Evolutionary conservation across 2,888 invertebrate genomes (phyloP).

Genomic region (Amphipyra tragopoginis): DNA sequence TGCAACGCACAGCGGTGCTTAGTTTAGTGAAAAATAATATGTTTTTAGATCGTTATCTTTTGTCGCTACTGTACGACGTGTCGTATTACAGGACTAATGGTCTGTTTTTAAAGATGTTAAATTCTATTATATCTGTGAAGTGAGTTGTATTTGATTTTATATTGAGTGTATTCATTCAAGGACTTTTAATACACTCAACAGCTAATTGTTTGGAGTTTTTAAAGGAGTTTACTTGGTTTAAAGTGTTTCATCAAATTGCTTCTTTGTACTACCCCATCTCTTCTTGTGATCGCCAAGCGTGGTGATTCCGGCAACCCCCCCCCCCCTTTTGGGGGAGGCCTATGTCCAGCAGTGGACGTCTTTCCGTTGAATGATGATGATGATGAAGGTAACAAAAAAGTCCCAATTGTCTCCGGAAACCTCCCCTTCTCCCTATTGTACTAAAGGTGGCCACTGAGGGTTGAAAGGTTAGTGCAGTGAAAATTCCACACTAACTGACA

Average conservation of each 20-base stretch:
- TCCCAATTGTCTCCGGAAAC: no score
- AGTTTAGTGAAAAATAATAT: constrained; percentile 88
- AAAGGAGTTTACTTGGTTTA: neutral
- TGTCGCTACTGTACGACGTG: constrained; percentile 71
- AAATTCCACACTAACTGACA: no score
- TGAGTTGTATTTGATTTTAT: constrained; percentile 35
- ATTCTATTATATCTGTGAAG: constrained; percentile 46
- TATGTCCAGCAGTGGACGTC: no score
- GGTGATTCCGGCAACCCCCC: no score
- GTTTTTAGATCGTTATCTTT: constrained; percentile 82
- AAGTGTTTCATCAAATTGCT: constrained; percentile 1
- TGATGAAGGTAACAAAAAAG: no score
- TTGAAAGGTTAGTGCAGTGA: no score
- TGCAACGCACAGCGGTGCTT: constrained; percentile 65
- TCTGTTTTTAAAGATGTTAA: constrained; percentile 55
- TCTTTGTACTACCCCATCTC: no score
- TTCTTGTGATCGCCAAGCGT: no score
- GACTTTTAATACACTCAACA: constrained; percentile 3
- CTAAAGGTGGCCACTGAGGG: no score
- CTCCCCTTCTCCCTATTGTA: no score
- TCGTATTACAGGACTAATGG: constrained; percentile 70
- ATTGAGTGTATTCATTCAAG: constrained; percentile 29
- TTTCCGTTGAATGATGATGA: no score
- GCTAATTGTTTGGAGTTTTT: constrained; percentile 5
- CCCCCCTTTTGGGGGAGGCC: no score